Evolutionary conservation across 2,888 invertebrate genomes (phyloP), one percentile per base, ranked within the genome.

Genomic region (Campaea margaritaria): DNA sequence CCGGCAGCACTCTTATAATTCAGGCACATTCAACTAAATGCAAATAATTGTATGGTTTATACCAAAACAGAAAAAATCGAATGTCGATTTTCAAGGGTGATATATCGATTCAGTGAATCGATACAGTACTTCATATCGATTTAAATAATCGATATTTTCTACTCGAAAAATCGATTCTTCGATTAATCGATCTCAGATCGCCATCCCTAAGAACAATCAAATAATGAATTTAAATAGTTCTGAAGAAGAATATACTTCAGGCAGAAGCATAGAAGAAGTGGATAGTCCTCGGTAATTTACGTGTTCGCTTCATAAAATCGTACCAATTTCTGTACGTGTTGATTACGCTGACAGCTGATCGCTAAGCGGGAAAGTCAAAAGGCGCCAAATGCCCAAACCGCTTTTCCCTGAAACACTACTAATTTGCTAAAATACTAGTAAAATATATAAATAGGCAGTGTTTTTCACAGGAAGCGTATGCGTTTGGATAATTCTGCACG

Each of bases 331-430:
- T 65, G 63, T 67, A 58, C 61, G 62, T 73, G 71, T 76, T 73
- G 67, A 39, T 76, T 58, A 21, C 62, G 49, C 53, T 86, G 91
- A 91, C 91, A 92, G 91, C 91, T 91, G 91, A 91, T 91, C 84
- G 75, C 70, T 64, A 47, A 77, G 90, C 91, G 91, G 84, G 82
- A 91, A 90, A 91, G 86, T 88, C 73, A 79, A 91, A 90, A 79
- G 87, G 88, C 89, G 89, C 82, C 78, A 90, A 21, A 21, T 5
- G 21, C 5, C 21, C 21, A 21, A 89, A 82, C 56, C 63, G 54
- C 48, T 41, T 21, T 21, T 13, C 34, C 11, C 16, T 13, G 7
- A 46, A 36, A 28, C 14, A 15, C 42, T 8, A 42, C 34, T 41
- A 12, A 38, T 46, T 55, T 15, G 0, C 9, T 13, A 15, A 43